Percentiles rank a stretch among this genome's conserved stretches.
Conservation (phyloP, 1,140 invertebrate species). For the Rhyzopertha dominica region DNA sequence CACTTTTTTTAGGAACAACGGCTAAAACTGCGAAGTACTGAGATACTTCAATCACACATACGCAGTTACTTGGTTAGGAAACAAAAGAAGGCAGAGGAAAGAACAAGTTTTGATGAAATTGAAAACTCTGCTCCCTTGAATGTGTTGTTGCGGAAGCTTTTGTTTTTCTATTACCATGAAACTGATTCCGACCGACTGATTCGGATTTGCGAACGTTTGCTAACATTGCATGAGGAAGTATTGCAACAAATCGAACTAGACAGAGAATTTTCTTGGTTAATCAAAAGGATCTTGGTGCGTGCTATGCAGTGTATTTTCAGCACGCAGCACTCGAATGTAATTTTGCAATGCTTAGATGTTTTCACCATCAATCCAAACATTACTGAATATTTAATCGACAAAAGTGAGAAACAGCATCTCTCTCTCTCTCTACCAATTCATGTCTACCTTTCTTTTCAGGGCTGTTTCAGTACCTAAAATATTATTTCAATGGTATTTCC, state of each 20-base stretch:
- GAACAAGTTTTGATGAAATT: constrained; percentile 62
- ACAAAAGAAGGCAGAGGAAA: constrained; percentile 57
- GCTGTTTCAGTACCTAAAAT: too few relatives aligned
- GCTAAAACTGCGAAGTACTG: constrained; percentile 59
- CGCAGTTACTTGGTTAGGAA: constrained; percentile 69
- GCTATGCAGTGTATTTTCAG: too few relatives aligned
- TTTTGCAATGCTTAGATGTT: constrained; percentile 25
- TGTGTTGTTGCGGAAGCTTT: constrained; percentile 56
- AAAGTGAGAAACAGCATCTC: constrained; percentile 20
- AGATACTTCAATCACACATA: constrained; percentile 75
- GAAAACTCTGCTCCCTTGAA: constrained; percentile 50
- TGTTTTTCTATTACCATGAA: constrained; percentile 72
- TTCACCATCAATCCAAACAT: constrained; percentile 29
- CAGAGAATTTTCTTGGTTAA: constrained; percentile 50
- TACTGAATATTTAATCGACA: constrained; percentile 29
- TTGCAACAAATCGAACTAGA: constrained; percentile 44
- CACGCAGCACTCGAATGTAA: too few relatives aligned
- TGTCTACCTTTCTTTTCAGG: too few relatives aligned
- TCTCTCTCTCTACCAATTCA: too few relatives aligned
- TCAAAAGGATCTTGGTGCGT: constrained; percentile 58
- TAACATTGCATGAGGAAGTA: constrained; percentile 56
- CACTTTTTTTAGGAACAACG: constrained; percentile 57
- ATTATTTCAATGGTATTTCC: too few relatives aligned
- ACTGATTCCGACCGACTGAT: constrained; percentile 68
- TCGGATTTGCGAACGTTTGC: constrained; percentile 54